Percentiles rank a stretch among this genome's conserved stretches.
Conservation (phyloP, 2,797 vertebrate species). For the Spondyliosoma cantharus region DNA sequence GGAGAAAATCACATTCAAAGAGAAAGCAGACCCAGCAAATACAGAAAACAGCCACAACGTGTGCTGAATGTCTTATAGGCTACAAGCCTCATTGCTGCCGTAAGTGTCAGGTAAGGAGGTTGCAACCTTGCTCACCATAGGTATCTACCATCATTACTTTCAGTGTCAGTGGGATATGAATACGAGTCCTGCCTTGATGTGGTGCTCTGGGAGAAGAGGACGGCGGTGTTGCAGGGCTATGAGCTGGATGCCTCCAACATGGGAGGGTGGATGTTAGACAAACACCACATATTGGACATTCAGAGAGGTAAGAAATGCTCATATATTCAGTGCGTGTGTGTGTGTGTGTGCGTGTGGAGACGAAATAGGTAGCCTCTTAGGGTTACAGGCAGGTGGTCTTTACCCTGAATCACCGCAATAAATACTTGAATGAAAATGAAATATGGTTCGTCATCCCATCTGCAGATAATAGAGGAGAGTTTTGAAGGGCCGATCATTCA, state of each 20-base stretch:
- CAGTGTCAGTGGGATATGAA: slow-evolving; percentile 99
- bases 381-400: slow-evolving; percentile 75
- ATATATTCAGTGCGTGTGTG: not conserved
- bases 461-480: slow-evolving; percentile 86
- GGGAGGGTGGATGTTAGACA: slow-evolving; percentile 96
- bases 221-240: slow-evolving; percentile 93
- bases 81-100: slow-evolving; percentile 61
- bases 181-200: slow-evolving; percentile 97
- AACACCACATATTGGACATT: slow-evolving; percentile 94
- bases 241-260: slow-evolving; percentile 96
- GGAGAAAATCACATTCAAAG: slow-evolving; percentile 66
- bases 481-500: slow-evolving; percentile 88
- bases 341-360: slow-evolving; percentile 24
- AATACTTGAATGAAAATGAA: slow-evolving; percentile 85
- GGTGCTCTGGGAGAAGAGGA: slow-evolving; percentile 97
- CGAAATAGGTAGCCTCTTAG: slow-evolving; percentile 76
- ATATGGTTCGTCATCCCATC: slow-evolving; percentile 85
- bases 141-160: slow-evolving; percentile 71
- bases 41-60: slow-evolving; percentile 32
- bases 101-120: slow-evolving; percentile 66
- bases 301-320: slow-evolving; percentile 89
- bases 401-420: slow-evolving; percentile 80
- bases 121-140: slow-evolving; percentile 58
- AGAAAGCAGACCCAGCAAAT: slow-evolving; percentile 31
- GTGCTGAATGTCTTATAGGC: slow-evolving; percentile 47